Percentiles rank a stretch among this genome's conserved stretches.
Evolutionary conservation across 2,113 vertebrate species (phyloP).

Genomic region (Proterorhinus semilunaris): DNA sequence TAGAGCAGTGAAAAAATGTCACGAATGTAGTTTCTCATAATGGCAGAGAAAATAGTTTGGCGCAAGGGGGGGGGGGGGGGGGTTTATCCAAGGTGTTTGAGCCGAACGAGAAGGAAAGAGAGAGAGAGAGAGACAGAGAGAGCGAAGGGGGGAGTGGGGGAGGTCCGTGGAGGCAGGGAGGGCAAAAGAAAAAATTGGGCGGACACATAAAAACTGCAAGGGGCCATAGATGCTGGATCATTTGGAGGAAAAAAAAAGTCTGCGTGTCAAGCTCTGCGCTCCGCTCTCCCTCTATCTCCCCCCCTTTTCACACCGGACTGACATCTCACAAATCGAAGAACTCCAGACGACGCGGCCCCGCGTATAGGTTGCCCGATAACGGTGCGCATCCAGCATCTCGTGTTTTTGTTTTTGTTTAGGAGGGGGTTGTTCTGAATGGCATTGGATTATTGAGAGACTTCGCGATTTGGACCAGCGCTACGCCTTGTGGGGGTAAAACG

Average conservation of each 20-base stretch:
- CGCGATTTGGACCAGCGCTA: conserved; percentile 41
- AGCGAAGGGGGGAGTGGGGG: conserved; percentile 12
- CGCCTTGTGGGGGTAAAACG: conserved; percentile 48
- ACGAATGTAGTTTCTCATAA: conserved; percentile 25
- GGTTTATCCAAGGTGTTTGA: conserved; percentile 74
- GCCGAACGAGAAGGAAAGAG: conserved; percentile 41
- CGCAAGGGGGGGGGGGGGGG: conserved; percentile 36
- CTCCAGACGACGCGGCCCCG: conserved; percentile 9
- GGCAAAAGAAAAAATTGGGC: conserved; percentile 64
- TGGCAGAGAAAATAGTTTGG: conserved; percentile 23
- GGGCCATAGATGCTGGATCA: conserved; percentile 74
- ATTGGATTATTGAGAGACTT: conserved; percentile 69
- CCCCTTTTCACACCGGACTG: conserved; percentile 25
- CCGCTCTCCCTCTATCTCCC: background rate
- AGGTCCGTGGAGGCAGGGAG: conserved; percentile 60
- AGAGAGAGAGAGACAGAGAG: conserved; percentile 62
- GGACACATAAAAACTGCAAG: conserved; percentile 78
- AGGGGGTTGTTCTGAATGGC: conserved; percentile 27
- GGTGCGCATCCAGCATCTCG: background rate
- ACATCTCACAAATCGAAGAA: conserved; percentile 42
- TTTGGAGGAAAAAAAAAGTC: conserved; percentile 54
- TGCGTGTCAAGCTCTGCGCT: conserved; percentile 34
- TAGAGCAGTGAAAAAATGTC: no score
- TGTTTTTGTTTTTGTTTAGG: background rate
- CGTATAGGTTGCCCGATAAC: background rate